Evolutionary conservation across 2,113 vertebrate genomes (phyloP).

Genomic region (Dasyprocta punctata): DNA sequence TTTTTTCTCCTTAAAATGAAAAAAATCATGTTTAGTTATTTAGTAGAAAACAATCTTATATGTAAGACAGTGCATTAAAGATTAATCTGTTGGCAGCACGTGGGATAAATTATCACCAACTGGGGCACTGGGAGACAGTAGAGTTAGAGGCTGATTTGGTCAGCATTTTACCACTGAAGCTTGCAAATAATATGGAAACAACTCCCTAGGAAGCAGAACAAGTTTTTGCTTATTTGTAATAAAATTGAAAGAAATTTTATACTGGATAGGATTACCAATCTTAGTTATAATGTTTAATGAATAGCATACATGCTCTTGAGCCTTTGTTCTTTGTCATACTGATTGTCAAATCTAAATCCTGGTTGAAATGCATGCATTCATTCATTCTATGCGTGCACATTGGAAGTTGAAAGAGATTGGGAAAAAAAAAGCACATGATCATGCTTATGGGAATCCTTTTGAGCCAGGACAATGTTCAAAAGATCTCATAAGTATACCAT

Average conservation of each 20-base stretch:
- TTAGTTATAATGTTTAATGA: neutral
- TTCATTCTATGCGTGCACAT: neutral
- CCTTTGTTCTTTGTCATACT: neutral
- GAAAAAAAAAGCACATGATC: neutral
- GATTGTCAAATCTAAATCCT: neutral
- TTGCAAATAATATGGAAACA: neutral
- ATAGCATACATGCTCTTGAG: neutral
- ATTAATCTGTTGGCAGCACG: neutral
- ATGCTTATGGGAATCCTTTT: neutral
- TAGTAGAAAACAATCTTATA: neutral
- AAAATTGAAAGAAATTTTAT: neutral
- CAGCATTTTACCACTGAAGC: neutral
- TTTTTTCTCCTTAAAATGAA: no score
- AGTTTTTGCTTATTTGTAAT: neutral
- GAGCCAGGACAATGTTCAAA: neutral
- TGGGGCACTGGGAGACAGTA: neutral
- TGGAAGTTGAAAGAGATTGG: neutral
- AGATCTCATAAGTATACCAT: neutral
- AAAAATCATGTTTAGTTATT: neutral
- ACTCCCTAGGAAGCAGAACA: neutral
- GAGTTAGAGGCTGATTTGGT: neutral
- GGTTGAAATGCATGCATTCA: neutral
- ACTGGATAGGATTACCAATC: neutral
- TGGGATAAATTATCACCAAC: neutral
- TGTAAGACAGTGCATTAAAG: neutral